Evolutionary conservation across 2,113 vertebrate genomes (phyloP).

Genomic region (Callopanchax toddi): DNA sequence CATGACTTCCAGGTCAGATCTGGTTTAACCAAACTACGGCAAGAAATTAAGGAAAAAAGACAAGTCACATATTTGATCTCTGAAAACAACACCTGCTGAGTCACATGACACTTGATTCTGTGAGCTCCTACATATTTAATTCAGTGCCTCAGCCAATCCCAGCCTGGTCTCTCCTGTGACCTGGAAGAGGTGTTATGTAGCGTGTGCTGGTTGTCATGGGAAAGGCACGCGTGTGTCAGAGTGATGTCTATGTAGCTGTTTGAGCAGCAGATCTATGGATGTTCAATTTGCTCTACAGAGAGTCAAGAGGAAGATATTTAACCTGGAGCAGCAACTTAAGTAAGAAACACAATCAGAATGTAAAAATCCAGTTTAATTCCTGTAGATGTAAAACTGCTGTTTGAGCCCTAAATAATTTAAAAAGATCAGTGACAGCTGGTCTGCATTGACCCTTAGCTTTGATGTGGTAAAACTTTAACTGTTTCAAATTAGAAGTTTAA

Average conservation of each 20-base stretch:
- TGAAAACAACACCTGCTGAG: neutral
- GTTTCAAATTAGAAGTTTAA: too few species aligned
- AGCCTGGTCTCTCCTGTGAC: neutral
- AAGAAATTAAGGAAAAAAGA: too few species aligned
- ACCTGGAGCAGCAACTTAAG: constrained; percentile 66
- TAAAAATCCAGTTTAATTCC: too few species aligned
- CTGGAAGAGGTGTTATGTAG: neutral
- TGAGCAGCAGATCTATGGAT: constrained; percentile 50
- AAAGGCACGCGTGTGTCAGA: constrained; percentile 11
- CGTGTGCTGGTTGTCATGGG: constrained; percentile 34
- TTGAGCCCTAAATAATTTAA: too few species aligned
- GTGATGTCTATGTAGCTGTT: constrained; percentile 5
- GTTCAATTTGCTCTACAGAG: constrained; percentile 71
- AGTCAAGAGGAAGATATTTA: constrained; percentile 69
- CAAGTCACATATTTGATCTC: too few species aligned
- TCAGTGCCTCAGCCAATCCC: constrained; percentile 29
- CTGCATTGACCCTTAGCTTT: neutral
- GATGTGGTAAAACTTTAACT: too few species aligned
- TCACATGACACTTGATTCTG: constrained; percentile 13
- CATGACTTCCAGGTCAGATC: too few species aligned
- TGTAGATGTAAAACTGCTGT: too few species aligned
- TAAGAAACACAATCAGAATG: constrained; percentile 42
- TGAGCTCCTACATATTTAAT: constrained; percentile 50
- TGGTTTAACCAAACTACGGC: too few species aligned
- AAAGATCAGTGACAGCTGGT: too few species aligned